Evolutionary conservation across 2,797 vertebrate species (phyloP).

Genomic region (Denticeps clupeoides): DNA sequence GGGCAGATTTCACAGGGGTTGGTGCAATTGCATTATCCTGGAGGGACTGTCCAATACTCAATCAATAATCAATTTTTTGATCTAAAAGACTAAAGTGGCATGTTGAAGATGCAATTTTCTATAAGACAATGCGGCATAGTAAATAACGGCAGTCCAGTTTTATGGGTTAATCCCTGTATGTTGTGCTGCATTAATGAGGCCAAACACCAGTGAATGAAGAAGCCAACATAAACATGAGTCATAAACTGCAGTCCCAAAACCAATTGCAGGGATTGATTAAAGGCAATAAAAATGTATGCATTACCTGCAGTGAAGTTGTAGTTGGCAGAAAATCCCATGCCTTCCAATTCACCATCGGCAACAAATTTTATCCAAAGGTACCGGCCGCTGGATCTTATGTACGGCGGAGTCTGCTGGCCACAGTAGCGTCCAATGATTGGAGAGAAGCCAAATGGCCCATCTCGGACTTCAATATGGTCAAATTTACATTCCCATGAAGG

Average conservation of each 20-base stretch:
- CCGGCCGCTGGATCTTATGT: constrained; percentile 94
- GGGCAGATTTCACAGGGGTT: too few relatives aligned
- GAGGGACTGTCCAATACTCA: too few relatives aligned
- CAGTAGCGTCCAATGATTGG: constrained; percentile 95
- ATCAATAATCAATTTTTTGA: too few relatives aligned
- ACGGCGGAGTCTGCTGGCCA: constrained; percentile 88
- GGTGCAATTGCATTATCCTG: too few relatives aligned
- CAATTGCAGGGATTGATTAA: neutral
- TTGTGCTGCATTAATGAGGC: constrained; percentile 16
- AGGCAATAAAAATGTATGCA: constrained; percentile 6
- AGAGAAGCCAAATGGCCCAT: constrained; percentile 97
- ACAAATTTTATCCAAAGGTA: constrained; percentile 99
- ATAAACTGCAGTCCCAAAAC: neutral
- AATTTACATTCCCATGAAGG: constrained; percentile 99
- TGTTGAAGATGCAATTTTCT: too few relatives aligned
- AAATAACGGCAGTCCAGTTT: neutral
- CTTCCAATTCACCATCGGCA: constrained; percentile 93
- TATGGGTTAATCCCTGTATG: neutral
- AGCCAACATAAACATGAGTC: neutral
- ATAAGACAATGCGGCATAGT: too few relatives aligned
- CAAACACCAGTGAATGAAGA: constrained; percentile 18
- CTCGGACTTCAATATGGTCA: constrained; percentile 97
- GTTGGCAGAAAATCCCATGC: constrained; percentile 88
- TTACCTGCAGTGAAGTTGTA: constrained; percentile 99
- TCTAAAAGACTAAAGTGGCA: too few relatives aligned